Conservation (phyloP, 2,888 invertebrate genomes). For the Erebia ligea region DNA sequence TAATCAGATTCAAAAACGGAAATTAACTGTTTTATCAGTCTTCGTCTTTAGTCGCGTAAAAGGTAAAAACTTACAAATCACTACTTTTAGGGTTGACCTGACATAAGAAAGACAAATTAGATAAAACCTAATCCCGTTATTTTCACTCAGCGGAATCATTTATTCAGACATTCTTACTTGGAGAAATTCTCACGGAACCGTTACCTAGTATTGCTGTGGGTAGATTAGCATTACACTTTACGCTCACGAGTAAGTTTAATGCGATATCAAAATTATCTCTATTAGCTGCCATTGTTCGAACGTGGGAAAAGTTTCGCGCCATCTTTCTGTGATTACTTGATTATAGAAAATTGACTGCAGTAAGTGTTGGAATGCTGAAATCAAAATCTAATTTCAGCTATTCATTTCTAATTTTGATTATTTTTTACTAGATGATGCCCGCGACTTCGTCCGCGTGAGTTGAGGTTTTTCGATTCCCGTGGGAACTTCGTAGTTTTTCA, state of each 20-base stretch:
- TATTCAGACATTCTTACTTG: background rate
- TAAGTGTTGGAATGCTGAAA: background rate
- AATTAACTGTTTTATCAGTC: no score
- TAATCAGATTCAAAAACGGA: no score
- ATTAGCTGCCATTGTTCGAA: conserved; percentile 2
- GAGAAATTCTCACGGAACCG: conserved; percentile 11
- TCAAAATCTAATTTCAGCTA: no score
- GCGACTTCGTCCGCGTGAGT: no score
- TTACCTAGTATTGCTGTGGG: background rate
- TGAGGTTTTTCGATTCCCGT: background rate
- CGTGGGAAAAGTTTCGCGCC: conserved; percentile 7
- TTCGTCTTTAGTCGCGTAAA: no score
- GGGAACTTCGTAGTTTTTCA: no score
- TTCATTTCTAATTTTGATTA: background rate
- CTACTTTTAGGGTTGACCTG: no score
- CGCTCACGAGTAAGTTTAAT: conserved; percentile 10
- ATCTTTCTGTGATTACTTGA: conserved; percentile 5
- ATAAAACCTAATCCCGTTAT: background rate
- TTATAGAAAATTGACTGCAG: conserved; percentile 5
- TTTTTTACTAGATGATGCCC: background rate
- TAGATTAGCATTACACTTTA: conserved; percentile 8
- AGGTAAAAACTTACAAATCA: no score
- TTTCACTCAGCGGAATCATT: background rate
- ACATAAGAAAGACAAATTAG: no score
- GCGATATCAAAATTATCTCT: conserved; percentile 12